Base-by-base conservation (phyloP, 1,140 invertebrate genomes). In the Macrosteles quadrilineatus region DNA sequence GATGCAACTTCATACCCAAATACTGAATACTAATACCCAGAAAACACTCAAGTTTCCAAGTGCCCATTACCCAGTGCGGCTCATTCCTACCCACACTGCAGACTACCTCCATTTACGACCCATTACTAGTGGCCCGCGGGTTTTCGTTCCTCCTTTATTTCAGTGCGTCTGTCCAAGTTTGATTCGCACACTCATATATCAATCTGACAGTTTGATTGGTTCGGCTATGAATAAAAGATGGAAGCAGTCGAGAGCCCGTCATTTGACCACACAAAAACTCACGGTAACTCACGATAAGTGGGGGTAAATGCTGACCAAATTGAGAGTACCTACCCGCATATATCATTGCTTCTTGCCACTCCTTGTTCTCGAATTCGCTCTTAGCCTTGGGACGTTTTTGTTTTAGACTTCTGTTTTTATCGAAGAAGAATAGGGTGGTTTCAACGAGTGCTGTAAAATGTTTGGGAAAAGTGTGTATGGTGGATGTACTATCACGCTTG, bases 141-240 rank as follows among this genome's bases (percentile, higher is more conserved):
- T 25, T 21, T n/a, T n/a, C n/a, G n/a, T n/a, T n/a, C n/a, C n/a
- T n/a, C 21, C 21, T 25, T 59, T 59, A 50, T 50, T 50, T 50
- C 47, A 21, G 55, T 59, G 55, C 55, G 55, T 59, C 55, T 59
- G 55, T 59, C 55, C 55, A 59, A 59, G 2, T 59, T 59, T 59
- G 55, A 59, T 59, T 59, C 55, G 55, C 55, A 59, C 55, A 59
- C 23, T 59, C 55, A 59, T 59, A 59, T 59, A 27, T 59, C 55
- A 59, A 59, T 59, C 55, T 59, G 55, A 59, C 55, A 59, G 55
- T 59, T 59, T 59, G 55, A 59, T 59, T 27, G 55, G 55, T 59
- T 30, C 9, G 4, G 55, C 55, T n/a, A 59, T 59, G 55, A 59
- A 59, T 59, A 59, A 59, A 59, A 59, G 23, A 59, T 59, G 27